A percentile compares a stretch with the other conserved stretches of the same genome.
Evolutionary conservation across 1,140 invertebrate genomes (phyloP).

Genomic region (Anagrus nilaparvatae): DNA sequence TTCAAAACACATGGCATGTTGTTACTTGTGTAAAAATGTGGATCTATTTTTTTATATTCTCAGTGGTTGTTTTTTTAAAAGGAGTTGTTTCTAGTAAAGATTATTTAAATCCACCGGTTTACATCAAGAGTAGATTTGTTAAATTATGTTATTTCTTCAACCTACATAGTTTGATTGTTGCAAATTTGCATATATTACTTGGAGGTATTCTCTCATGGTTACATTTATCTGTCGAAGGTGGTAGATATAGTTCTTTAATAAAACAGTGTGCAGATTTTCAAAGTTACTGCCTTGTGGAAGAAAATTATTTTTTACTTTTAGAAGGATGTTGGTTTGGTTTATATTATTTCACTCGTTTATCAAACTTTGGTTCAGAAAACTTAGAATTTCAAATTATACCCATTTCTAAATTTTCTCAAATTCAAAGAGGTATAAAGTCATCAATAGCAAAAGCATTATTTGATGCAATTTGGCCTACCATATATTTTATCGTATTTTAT

Average conservation of each 20-base stretch:
- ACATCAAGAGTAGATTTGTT: conserved; percentile 50
- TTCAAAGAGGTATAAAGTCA: conserved; percentile 46
- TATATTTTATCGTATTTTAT: conserved; percentile 51
- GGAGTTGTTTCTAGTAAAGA: conserved; percentile 50
- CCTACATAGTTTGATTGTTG: conserved; percentile 47
- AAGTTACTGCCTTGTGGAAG: conserved; percentile 40
- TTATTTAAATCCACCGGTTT: conserved; percentile 42
- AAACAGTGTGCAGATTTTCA: conserved; percentile 22
- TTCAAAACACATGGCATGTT: conserved; percentile 37
- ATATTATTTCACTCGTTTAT: conserved; percentile 52
- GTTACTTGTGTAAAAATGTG: conserved; percentile 46
- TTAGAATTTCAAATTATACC: conserved; percentile 54
- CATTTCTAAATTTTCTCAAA: conserved; percentile 51
- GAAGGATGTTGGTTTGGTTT: conserved; percentile 59
- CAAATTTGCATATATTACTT: conserved; percentile 45
- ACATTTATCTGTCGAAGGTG: conserved; percentile 49
- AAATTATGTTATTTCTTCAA: conserved; percentile 50
- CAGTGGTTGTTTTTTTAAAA: conserved; percentile 43
- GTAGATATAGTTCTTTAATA: conserved; percentile 40
- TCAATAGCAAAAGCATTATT: conserved; percentile 47
- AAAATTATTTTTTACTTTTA: conserved; percentile 50
- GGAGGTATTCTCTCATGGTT: conserved; percentile 51
- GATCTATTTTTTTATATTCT: conserved; percentile 44
- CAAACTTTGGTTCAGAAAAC: conserved; percentile 34
- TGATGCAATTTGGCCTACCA: conserved; percentile 48